A percentile compares a stretch with the other conserved stretches of the same genome.
Conservation (phyloP, 1,140 invertebrate species). For the Caenorhabditis latens region DNA sequence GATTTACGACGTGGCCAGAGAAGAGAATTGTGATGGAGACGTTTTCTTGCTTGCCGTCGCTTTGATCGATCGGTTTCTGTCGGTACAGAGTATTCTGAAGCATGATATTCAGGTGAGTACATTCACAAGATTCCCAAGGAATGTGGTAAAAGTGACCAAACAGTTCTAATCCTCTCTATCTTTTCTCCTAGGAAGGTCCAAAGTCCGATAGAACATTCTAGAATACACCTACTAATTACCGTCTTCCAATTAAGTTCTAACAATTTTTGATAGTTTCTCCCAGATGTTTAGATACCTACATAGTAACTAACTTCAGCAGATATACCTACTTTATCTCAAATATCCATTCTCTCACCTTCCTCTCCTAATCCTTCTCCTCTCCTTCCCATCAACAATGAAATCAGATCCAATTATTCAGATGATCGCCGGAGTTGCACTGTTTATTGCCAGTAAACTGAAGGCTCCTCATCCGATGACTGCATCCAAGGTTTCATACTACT, state of each 20-base stretch:
- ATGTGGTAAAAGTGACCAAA: too few species aligned
- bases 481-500: slow-evolving; percentile 34
- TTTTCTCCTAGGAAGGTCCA: too few species aligned
- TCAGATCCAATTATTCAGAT: slow-evolving; percentile 32
- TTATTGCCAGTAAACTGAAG: slow-evolving; percentile 61
- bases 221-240: too few species aligned
- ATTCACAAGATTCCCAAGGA: background rate
- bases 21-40: slow-evolving; percentile 46
- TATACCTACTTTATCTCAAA: background rate
- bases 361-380: background rate
- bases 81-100: background rate
- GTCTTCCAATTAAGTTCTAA: too few species aligned
- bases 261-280: too few species aligned
- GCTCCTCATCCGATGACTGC: slow-evolving; percentile 48
- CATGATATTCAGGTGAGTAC: slow-evolving; percentile 44
- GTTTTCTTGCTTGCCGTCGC: slow-evolving; percentile 45
- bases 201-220: too few species aligned
- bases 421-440: slow-evolving; percentile 56
- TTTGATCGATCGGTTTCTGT: slow-evolving; percentile 38
- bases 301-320: too few species aligned
- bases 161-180: too few species aligned
- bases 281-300: too few species aligned
- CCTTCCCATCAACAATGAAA: slow-evolving; percentile 2
- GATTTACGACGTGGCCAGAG: slow-evolving; percentile 45
- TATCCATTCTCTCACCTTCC: background rate